phyloP scores from a whole-genome alignment of 1,140 invertebrate species.

The Maconellicoccus hirsutus region DNA sequence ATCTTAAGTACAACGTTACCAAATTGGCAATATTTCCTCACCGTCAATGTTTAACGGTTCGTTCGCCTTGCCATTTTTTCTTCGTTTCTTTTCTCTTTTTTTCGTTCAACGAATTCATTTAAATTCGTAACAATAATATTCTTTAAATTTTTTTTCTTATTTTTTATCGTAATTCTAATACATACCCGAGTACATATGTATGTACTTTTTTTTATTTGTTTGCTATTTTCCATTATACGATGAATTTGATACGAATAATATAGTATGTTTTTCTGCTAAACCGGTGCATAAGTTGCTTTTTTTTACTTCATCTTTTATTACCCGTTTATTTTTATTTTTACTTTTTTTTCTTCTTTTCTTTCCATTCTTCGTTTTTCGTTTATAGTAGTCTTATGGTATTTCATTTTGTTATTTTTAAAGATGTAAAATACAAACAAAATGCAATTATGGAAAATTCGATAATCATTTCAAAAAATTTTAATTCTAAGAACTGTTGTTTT shows the following conservation, averaged over 20 bases:
- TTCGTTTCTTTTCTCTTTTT: too few relatives aligned
- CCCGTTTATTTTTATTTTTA: neutral
- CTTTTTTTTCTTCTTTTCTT: neutral
- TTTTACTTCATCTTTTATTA: conserved; percentile 10
- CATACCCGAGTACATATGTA: neutral
- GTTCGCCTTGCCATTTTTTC: conserved; percentile 9
- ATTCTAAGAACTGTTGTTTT: conserved; percentile 1
- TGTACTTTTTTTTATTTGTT: conserved; percentile 4
- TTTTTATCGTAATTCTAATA: neutral
- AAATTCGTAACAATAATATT: conserved; percentile 20
- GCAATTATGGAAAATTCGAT: conserved; percentile 4
- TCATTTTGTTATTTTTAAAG: conserved; percentile 19
- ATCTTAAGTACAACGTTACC: conserved; percentile 17
- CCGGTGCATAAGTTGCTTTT: conserved; percentile 15
- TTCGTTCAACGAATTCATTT: conserved; percentile 1
- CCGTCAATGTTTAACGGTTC: conserved; percentile 19
- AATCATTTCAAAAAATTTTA: neutral
- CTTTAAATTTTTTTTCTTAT: neutral
- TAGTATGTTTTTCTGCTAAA: conserved; percentile 14
- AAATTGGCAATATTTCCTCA: conserved; percentile 22
- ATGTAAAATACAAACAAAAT: conserved; percentile 18
- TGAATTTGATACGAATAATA: conserved; percentile 14
- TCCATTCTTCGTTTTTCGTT: neutral
- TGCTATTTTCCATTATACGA: conserved; percentile 18
- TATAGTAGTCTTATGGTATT: neutral